These are phyloP conservation scores for Harpegnathos saltator DNA, from an alignment of 1,140 invertebrate species.

Conservation along the genomic window DNA sequence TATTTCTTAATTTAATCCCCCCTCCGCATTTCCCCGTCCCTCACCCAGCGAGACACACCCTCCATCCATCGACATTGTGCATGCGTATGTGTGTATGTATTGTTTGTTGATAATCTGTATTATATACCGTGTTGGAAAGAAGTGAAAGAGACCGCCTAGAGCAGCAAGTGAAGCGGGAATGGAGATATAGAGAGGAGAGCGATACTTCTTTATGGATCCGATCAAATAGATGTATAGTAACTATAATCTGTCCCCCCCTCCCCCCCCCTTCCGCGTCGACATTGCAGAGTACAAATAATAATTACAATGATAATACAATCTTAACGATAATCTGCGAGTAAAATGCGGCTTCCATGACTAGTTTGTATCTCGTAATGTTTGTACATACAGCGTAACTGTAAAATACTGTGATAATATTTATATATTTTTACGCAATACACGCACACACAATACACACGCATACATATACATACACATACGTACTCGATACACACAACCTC, in stretches of 20 bases:
- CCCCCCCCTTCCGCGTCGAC: slow-evolving; percentile 52
- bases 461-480: slow-evolving; percentile 49
- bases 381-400: slow-evolving; percentile 84
- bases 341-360: slow-evolving; percentile 65
- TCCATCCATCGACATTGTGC: slow-evolving; percentile 69
- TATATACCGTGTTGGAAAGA: slow-evolving; percentile 39
- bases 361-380: slow-evolving; percentile 80
- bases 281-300: slow-evolving; percentile 76
- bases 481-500: slow-evolving; percentile 5
- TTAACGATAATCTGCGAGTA: slow-evolving; percentile 63
- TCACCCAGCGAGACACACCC: slow-evolving; percentile 46
- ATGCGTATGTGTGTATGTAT: slow-evolving; percentile 70
- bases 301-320: slow-evolving; percentile 69
- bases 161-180: slow-evolving; percentile 47
- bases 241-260: slow-evolving; percentile 51
- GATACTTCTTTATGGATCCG: background rate
- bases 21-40: background rate
- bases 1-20: slow-evolving; percentile 71
- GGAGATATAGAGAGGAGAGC: background rate
- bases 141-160: slow-evolving; percentile 19
- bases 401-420: slow-evolving; percentile 86
- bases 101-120: slow-evolving; percentile 55
- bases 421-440: slow-evolving; percentile 78
- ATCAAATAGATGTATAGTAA: slow-evolving; percentile 45
- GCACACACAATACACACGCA: slow-evolving; percentile 44